These are phyloP conservation scores for Mola mola DNA, from an alignment of 2,113 vertebrate genomes.

Conservation along the genomic window DNA sequence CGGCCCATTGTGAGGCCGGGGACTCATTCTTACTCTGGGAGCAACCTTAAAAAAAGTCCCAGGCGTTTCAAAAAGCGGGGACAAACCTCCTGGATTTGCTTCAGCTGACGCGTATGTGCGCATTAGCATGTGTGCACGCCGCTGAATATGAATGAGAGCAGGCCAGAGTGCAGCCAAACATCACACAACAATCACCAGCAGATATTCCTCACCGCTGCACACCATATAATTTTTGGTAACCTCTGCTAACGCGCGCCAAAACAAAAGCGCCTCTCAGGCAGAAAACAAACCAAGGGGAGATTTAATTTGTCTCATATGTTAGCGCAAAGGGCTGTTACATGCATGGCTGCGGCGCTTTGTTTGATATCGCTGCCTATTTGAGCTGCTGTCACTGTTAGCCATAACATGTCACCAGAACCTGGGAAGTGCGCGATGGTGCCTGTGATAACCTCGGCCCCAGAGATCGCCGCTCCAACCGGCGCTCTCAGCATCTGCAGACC, in stretches of 20 bases:
- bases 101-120: constrained; percentile 44
- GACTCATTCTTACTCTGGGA: constrained; percentile 66
- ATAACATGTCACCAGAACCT: constrained; percentile 72
- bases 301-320: constrained; percentile 72
- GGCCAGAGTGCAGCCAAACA: not conserved
- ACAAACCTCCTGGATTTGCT: constrained; percentile 50
- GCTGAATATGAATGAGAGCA: constrained; percentile 30
- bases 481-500: constrained; percentile 65
- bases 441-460: constrained; percentile 57
- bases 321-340: constrained; percentile 55
- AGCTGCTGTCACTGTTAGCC: constrained; percentile 69
- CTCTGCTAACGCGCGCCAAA: constrained; percentile 48
- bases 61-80: constrained; percentile 52
- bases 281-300: constrained; percentile 61
- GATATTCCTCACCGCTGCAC: constrained; percentile 50
- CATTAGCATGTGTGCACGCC: constrained; percentile 30
- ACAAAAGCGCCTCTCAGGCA: constrained; percentile 49
- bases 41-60: constrained; percentile 59
- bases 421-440: constrained; percentile 54
- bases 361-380: constrained; percentile 63
- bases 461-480: constrained; percentile 45
- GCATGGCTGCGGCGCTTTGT: constrained; percentile 61
- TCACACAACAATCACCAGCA: constrained; percentile 37
- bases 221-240: constrained; percentile 57
- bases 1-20: constrained; percentile 68